phyloP scores from a whole-genome alignment of 2,113 vertebrate species.

The Otolemur garnettii region DNA sequence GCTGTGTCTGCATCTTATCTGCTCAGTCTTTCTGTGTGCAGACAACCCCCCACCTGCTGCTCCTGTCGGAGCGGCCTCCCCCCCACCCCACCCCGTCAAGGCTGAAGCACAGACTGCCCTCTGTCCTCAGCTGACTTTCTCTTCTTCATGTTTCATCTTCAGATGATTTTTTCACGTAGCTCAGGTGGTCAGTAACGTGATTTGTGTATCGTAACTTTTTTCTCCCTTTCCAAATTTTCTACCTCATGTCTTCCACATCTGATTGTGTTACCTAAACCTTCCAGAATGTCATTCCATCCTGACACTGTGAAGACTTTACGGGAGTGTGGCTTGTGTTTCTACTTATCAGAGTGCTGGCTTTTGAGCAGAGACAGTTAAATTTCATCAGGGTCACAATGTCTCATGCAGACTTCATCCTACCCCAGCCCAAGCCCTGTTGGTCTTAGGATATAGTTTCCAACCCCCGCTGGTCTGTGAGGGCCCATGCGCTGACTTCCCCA shows the following conservation, averaged over 20 bases:
- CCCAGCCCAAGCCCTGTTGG: background rate
- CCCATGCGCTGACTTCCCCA: background rate
- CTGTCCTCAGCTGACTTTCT: background rate
- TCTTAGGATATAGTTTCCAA: background rate
- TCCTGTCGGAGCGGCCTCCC: fast-evolving
- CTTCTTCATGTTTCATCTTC: background rate
- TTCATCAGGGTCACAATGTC: background rate
- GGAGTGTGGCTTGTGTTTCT: too few relatives aligned
- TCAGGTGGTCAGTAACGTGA: background rate
- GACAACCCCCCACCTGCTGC: too few relatives aligned
- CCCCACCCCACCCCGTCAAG: fast-evolving
- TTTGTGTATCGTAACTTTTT: background rate
- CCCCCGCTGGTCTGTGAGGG: background rate
- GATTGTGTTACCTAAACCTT: too few relatives aligned
- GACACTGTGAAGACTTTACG: fast-evolving
- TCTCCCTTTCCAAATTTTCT: background rate
- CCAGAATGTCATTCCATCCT: background rate
- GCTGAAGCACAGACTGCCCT: too few relatives aligned
- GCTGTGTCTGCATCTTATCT: fast-evolving
- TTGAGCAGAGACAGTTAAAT: background rate
- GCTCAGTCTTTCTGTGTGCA: too few relatives aligned
- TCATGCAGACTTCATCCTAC: too few relatives aligned
- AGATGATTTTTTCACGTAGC: background rate
- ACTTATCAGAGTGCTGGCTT: background rate
- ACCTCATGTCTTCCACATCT: background rate